Evolutionary conservation across 1,140 invertebrate species (phyloP), one percentile per base, ranked within the genome.

Genomic region (Delia radicum): DNA sequence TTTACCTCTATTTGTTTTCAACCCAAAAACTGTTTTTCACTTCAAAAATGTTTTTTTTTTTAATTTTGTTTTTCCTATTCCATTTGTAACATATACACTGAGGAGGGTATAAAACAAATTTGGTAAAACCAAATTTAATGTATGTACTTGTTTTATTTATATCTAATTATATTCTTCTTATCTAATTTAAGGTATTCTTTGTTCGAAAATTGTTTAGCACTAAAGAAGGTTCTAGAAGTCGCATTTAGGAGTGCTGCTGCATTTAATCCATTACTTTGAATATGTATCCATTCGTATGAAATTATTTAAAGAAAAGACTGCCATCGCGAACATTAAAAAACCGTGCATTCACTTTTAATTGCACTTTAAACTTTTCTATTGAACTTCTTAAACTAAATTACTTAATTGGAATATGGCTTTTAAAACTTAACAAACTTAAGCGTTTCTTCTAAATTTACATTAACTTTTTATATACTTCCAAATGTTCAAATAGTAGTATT

Each of bases 121-220:
- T n/a, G n/a, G n/a, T n/a, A n/a, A n/a, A n/a, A n/a, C n/a, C n/a
- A n/a, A n/a, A n/a, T n/a, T n/a, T n/a, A n/a, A n/a, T n/a, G n/a
- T n/a, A n/a, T n/a, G n/a, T n/a, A n/a, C n/a, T n/a, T n/a, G n/a
- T n/a, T n/a, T n/a, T n/a, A n/a, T 74, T 62, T 21, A n/a, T 24
- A 48, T 26, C 8, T 73, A 6, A 55, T 3, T 55, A 33, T 18
- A 26, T 33, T 62, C 18, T 37, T 31, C 18, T 28, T 72, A 24
- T 75, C n/a, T n/a, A n/a, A n/a, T 94, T 33, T 94, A 21, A 97
- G 89, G 94, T 97, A 0, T 96, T 93, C 84, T 96, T 96, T 87
- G 92, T 98, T 10, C 90, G 93, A 78, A 94, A 95, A 88, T 87
- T 98, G 2, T 98, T 98, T 85, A 92, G 95, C 78, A 90, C 92